Conservation (phyloP, 1,140 invertebrate species). For the Drosophila seguyi region DNA sequence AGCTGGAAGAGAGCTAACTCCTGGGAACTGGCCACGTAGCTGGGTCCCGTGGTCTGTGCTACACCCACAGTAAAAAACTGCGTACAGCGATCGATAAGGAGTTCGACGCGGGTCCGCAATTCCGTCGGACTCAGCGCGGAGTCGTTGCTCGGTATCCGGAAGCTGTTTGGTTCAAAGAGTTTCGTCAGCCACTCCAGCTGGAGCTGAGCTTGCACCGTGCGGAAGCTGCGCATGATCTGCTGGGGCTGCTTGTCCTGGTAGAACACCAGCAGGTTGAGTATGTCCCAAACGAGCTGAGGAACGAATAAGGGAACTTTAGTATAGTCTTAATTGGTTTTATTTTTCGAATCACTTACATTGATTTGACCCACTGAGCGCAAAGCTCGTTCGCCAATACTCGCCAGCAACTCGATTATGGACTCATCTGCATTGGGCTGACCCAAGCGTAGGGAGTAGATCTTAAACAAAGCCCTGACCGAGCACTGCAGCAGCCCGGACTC, state of each 20-base stretch:
- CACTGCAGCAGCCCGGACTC: slow-evolving; percentile 75
- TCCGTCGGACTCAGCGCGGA: slow-evolving; percentile 61
- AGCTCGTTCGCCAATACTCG: slow-evolving; percentile 85
- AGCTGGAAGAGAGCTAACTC: slow-evolving; percentile 75
- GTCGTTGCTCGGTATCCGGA: slow-evolving; percentile 38
- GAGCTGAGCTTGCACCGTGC: slow-evolving; percentile 69
- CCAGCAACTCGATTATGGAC: slow-evolving; percentile 85
- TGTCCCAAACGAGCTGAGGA: slow-evolving; percentile 77
- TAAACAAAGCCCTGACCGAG: slow-evolving; percentile 76
- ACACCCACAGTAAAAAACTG: slow-evolving; percentile 72
- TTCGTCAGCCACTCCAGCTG: slow-evolving; percentile 74
- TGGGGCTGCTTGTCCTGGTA: slow-evolving; percentile 74
- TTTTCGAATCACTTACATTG: slow-evolving; percentile 53
- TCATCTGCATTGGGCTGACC: slow-evolving; percentile 58
- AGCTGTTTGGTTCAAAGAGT: slow-evolving; percentile 67
- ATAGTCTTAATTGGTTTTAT: neutral
- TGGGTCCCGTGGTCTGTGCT: slow-evolving; percentile 40
- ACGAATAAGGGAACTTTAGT: neutral
- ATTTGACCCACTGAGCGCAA: slow-evolving; percentile 86
- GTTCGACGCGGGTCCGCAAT: slow-evolving; percentile 69
- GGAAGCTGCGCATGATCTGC: slow-evolving; percentile 71
- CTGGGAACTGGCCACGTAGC: slow-evolving; percentile 60
- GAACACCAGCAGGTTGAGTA: slow-evolving; percentile 76
- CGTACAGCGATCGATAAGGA: slow-evolving; percentile 74
- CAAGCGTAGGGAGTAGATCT: slow-evolving; percentile 73